Conservation (phyloP, 2,888 invertebrate genomes). For the Oscheius sp. region DNA sequence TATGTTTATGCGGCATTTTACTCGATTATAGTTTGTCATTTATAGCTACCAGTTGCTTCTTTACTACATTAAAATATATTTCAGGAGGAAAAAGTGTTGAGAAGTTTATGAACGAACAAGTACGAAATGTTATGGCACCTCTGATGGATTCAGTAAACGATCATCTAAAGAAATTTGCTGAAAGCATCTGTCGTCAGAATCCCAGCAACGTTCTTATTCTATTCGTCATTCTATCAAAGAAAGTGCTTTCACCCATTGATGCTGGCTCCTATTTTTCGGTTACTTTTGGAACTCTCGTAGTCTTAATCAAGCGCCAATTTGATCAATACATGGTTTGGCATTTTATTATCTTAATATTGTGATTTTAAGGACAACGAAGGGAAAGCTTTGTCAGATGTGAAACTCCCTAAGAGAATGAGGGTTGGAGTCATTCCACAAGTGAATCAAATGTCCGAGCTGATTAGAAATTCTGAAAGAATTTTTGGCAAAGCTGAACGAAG, state of each 20-base stretch:
- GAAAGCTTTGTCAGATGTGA: constrained; percentile 45
- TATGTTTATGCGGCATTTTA: too few relatives aligned
- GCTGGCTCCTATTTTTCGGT: constrained; percentile 86
- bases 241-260: constrained; percentile 80
- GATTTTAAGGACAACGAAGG: constrained; percentile 50
- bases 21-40: too few relatives aligned
- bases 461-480: constrained; percentile 84
- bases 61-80: background rate
- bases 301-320: constrained; percentile 87
- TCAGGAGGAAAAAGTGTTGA: constrained; percentile 53
- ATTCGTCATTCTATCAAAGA: constrained; percentile 87
- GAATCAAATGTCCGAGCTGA: constrained; percentile 75
- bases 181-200: constrained; percentile 77
- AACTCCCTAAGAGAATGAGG: constrained; percentile 55
- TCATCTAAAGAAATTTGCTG: constrained; percentile 85
- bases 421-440: constrained; percentile 66
- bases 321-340: constrained; percentile 83
- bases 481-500: constrained; percentile 86
- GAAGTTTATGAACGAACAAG: constrained; percentile 72
- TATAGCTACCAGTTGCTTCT: background rate
- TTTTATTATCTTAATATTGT: background rate
- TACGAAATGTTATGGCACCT: constrained; percentile 81
- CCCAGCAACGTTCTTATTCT: constrained; percentile 87
- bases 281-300: constrained; percentile 82
- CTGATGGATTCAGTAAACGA: constrained; percentile 87